Conservation (phyloP, 1,140 invertebrate genomes). For the Drosophila lini region DNA sequence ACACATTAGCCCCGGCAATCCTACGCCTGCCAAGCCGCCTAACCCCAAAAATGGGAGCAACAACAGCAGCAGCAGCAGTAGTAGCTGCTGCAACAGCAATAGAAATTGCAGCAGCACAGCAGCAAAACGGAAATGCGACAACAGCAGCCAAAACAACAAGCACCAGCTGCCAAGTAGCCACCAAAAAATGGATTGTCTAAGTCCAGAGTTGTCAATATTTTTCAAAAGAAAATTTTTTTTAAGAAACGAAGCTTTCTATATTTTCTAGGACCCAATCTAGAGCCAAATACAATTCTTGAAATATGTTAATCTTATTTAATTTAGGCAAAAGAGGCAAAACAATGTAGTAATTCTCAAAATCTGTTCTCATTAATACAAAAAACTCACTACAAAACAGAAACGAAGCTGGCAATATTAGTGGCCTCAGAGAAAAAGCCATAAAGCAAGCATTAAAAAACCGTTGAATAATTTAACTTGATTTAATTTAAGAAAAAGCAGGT, state of each 20-base stretch:
- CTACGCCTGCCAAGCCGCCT: constrained; percentile 60
- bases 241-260: background rate
- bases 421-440: background rate
- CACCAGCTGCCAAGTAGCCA: constrained; percentile 63
- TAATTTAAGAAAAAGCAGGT: too few relatives aligned
- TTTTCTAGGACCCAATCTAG: background rate
- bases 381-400: background rate
- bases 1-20: constrained; percentile 77
- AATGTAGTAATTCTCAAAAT: background rate
- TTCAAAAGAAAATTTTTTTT: too few relatives aligned
- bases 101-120: constrained; percentile 50
- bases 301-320: background rate
- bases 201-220: constrained; percentile 28
- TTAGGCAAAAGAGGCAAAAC: background rate
- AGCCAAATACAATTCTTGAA: background rate
- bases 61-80: constrained; percentile 39
- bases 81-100: constrained; percentile 3
- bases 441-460: too few relatives aligned
- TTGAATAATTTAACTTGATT: too few relatives aligned
- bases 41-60: constrained; percentile 77
- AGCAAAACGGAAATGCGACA: constrained; percentile 75
- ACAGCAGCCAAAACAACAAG: constrained; percentile 13
- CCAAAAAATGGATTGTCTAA: constrained; percentile 39
- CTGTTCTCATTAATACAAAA: too few relatives aligned
- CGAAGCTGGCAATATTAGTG: background rate